phyloP scores from a whole-genome alignment of 2,113 vertebrate species.

The Henicopernis longicauda region DNA sequence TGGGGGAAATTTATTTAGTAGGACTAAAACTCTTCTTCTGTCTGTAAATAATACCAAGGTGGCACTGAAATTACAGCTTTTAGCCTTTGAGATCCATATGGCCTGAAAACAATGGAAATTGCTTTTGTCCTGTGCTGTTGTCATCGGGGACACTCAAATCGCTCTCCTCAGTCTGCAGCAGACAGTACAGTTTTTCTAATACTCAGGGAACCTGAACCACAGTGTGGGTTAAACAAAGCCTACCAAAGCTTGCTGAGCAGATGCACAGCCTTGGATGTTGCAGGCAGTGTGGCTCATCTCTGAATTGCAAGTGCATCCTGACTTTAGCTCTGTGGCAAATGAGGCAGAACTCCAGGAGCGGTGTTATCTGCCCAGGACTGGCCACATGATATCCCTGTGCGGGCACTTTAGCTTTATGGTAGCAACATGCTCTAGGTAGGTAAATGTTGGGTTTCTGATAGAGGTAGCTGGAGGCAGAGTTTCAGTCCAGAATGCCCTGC shows the following conservation, averaged over 20 bases:
- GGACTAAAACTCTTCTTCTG: not conserved
- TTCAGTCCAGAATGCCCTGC: not conserved
- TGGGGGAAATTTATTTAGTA: not conserved
- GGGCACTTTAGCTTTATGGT: not conserved
- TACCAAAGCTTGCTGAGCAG: not conserved
- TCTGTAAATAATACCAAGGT: not conserved
- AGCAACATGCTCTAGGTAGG: not conserved
- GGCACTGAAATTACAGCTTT: not conserved
- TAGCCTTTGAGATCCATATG: not conserved
- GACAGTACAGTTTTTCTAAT: not conserved
- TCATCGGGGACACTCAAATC: not conserved
- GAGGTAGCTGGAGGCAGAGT: not conserved
- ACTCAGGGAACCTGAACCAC: not conserved
- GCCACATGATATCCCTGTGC: rapidly evolving
- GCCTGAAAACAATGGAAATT: not conserved
- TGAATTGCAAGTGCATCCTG: not conserved
- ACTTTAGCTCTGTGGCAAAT: not conserved
- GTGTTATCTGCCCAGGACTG: not conserved
- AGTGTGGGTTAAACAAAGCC: not conserved
- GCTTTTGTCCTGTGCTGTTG: not conserved
- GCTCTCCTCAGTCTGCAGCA: not conserved
- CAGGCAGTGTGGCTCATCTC: not conserved
- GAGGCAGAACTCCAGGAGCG: not conserved
- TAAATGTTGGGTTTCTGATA: not conserved
- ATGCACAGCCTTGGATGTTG: not conserved